Evolutionary conservation across 1,140 invertebrate species (phyloP).

Genomic region (Oreohelix idahoensis): DNA sequence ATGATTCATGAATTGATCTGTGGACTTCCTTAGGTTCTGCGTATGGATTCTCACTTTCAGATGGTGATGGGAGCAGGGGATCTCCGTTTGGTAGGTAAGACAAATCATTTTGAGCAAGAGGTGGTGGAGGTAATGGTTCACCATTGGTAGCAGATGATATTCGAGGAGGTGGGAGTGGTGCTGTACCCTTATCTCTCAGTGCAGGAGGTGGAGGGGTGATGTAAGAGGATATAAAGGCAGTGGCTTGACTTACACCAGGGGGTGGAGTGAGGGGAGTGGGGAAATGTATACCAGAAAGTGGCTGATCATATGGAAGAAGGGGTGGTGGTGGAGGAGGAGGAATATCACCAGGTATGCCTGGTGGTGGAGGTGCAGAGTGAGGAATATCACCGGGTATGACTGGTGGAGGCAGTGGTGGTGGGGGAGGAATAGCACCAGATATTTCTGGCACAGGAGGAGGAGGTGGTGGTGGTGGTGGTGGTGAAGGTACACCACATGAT

Average conservation of each 20-base stretch:
- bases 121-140: constrained; percentile 35
- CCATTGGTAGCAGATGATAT: constrained; percentile 19
- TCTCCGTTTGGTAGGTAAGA: constrained; percentile 11
- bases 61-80: constrained; percentile 41
- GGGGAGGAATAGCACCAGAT: constrained; percentile 43
- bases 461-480: constrained; percentile 45
- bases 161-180: constrained; percentile 43
- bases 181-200: constrained; percentile 26
- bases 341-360: neutral
- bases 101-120: constrained; percentile 35
- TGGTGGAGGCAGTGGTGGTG: constrained; percentile 40
- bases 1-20: constrained; percentile 23
- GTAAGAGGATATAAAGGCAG: constrained; percentile 40
- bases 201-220: constrained; percentile 45
- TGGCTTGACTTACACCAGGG: constrained; percentile 38
- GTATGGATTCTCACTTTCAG: constrained; percentile 48
- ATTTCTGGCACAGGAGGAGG: constrained; percentile 35
- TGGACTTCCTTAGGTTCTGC: constrained; percentile 45
- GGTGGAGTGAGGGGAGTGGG: constrained; percentile 46
- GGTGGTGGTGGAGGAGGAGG: constrained; percentile 41
- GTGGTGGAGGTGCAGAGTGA: constrained; percentile 49
- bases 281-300: constrained; percentile 10
- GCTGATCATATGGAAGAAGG: constrained; percentile 4
- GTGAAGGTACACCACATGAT: constrained; percentile 26
- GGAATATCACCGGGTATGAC: neutral